Conservation (phyloP, 1,140 invertebrate genomes). For the Cydia fagiglandana region DNA sequence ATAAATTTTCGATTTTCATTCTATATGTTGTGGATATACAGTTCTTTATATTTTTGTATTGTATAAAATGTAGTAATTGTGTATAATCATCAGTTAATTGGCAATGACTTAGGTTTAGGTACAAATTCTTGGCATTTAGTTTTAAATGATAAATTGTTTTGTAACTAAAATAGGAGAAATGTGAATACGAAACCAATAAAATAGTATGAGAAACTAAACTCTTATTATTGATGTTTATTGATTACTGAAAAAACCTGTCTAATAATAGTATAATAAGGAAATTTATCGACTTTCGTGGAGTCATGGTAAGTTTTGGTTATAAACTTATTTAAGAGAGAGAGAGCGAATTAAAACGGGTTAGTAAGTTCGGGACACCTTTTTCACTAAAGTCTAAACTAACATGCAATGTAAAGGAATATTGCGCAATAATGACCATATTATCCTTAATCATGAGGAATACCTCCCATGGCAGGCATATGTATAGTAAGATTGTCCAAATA, state of each 20-base stretch:
- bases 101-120: slow-evolving; percentile 74
- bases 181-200: slow-evolving; percentile 77
- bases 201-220: slow-evolving; percentile 48
- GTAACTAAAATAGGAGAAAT: slow-evolving; percentile 74
- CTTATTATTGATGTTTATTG: neutral
- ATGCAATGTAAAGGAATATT: too few relatives aligned
- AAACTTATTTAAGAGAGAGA: too few relatives aligned
- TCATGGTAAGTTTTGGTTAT: too few relatives aligned
- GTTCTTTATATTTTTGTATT: slow-evolving; percentile 31
- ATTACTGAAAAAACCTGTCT: neutral
- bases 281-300: too few relatives aligned
- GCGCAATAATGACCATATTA: too few relatives aligned
- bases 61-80: slow-evolving; percentile 25
- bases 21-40: slow-evolving; percentile 25
- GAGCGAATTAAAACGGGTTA: too few relatives aligned
- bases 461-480: too few relatives aligned
- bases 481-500: too few relatives aligned
- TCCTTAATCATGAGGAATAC: too few relatives aligned
- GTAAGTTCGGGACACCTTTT: too few relatives aligned
- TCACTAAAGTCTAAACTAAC: too few relatives aligned
- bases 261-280: too few relatives aligned
- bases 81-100: slow-evolving; percentile 25
- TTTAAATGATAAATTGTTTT: slow-evolving; percentile 70
- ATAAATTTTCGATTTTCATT: slow-evolving; percentile 19
- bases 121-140: slow-evolving; percentile 66